phyloP scores from a whole-genome alignment of 2,888 invertebrate genomes.

The Chymomyza caudatula region DNA sequence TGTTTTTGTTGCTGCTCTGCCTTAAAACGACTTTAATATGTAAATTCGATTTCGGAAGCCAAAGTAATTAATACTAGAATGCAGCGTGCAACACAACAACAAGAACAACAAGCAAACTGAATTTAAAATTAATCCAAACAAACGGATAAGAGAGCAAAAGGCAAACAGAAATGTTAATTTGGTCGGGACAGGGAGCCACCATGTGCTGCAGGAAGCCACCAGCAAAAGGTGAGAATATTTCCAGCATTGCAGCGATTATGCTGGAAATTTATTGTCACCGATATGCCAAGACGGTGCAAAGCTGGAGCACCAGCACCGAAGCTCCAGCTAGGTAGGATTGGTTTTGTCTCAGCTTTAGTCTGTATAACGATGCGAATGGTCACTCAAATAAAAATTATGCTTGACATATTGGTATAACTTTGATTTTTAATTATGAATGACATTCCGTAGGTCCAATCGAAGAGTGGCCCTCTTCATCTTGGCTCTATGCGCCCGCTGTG shows the following conservation, averaged over 20 bases:
- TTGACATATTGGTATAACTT: constrained; percentile 74
- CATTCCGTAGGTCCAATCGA: constrained; percentile 31
- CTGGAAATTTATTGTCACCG: constrained; percentile 71
- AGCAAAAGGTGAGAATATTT: constrained; percentile 74
- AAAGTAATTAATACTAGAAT: constrained; percentile 78
- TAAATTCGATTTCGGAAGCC: constrained; percentile 78
- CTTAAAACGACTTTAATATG: constrained; percentile 75
- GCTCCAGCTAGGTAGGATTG: constrained; percentile 5
- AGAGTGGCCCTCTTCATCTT: not conserved
- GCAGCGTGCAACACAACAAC: constrained; percentile 45
- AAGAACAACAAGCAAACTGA: constrained; percentile 49
- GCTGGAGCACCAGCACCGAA: not conserved
- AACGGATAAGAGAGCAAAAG: constrained; percentile 71
- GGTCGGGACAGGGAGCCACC: constrained; percentile 12
- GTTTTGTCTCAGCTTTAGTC: constrained; percentile 23
- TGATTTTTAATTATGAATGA: constrained; percentile 72
- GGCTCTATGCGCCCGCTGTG: constrained; percentile 58
- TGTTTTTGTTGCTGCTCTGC: constrained; percentile 35
- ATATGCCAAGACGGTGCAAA: constrained; percentile 25
- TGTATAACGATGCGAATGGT: constrained; percentile 30
- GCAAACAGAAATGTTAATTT: constrained; percentile 71
- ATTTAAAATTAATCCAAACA: constrained; percentile 74
- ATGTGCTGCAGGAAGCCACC: constrained; percentile 54
- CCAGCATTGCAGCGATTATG: constrained; percentile 74
- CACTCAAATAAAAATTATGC: constrained; percentile 72